Evolutionary conservation across 1,140 invertebrate genomes (phyloP), one percentile per base, ranked within the genome.

Genomic region (Drosophila quadrilineata): DNA sequence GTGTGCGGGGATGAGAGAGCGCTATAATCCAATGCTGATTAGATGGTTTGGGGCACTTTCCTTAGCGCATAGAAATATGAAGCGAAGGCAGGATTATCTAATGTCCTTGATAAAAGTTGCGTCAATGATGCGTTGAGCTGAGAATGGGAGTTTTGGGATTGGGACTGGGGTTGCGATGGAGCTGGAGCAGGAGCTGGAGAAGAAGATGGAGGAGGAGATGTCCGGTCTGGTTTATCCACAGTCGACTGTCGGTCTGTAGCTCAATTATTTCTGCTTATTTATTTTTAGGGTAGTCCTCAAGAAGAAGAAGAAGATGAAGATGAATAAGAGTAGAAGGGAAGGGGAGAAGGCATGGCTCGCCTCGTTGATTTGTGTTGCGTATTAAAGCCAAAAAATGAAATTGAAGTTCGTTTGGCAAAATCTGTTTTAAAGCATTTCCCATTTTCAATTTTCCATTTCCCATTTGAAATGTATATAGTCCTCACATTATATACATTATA

Each of bases 181-280:
- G 10, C 14, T 2, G 26, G 16, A 28, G 40, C 8, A 43, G 45
- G 8, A 26, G 26, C 26, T 72, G 2, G 16, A 40, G 17, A 16
- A 8, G 6, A 3, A 10, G 10, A 26, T 5, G 3, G 19, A 6
- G 9, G n/a, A 12, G 21, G 24, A 1, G 4, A 4, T 24, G 31
- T 41, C 36, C 24, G 38, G 10, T 29, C 33, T 35, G 6, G 0
- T 24, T 24, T 8, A 10, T 0, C 3, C 4, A 8, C 17, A 28
- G 53, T 38, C 21, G n/a, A 21, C 9, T 29, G 21, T 10, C 43
- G 17, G 52, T 31, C 17, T 22, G 53, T 28, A 46, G 38, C 57
- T 66, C 77, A 80, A 80, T 80, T 80, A 80, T 84, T 76, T 62
- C 60, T 62, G 59, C 58, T 63, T 84, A 80, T 80, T 80, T 75